phyloP scores from a whole-genome alignment of 2,797 vertebrate genomes.

The Danio kyathit region DNA sequence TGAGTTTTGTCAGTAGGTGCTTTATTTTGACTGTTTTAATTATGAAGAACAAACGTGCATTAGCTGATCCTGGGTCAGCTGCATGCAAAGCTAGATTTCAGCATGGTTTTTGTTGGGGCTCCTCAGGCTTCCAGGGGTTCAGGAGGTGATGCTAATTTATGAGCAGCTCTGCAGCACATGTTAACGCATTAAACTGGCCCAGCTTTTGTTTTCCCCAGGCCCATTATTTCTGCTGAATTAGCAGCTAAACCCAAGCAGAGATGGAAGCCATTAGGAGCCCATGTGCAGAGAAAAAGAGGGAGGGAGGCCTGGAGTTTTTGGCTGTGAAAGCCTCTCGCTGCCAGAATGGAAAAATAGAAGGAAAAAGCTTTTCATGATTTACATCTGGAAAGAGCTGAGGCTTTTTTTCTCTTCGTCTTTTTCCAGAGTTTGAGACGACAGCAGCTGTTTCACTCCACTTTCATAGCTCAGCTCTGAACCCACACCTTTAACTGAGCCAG shows the following conservation, averaged over 20 bases:
- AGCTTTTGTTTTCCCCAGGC: conserved; percentile 88
- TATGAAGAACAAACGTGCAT: no score
- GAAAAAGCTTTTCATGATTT: conserved; percentile 31
- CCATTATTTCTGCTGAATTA: conserved; percentile 96
- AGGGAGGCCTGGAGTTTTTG: conserved; percentile 11
- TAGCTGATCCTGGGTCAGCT: no score
- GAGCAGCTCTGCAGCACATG: conserved; percentile 91
- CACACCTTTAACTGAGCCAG: neutral
- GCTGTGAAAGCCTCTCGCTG: conserved; percentile 25
- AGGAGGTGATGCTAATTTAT: conserved; percentile 87
- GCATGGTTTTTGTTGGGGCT: conserved; percentile 1
- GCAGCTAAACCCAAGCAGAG: conserved; percentile 83
- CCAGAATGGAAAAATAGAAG: conserved; percentile 41
- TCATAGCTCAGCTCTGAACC: conserved; percentile 1
- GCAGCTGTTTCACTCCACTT: conserved; percentile 3
- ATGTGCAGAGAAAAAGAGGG: conserved; percentile 31
- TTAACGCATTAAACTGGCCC: conserved; percentile 85
- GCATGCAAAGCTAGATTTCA: no score
- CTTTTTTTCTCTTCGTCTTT: neutral
- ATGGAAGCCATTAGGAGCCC: conserved; percentile 84
- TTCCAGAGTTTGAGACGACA: neutral
- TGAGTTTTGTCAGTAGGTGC: no score
- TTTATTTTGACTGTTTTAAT: no score
- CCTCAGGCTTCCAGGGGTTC: conserved; percentile 74
- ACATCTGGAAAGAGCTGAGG: conserved; percentile 27